These are phyloP conservation scores for Notamacropus eugenii DNA, from an alignment of 2,797 vertebrate genomes.

Conservation along the genomic window DNA sequence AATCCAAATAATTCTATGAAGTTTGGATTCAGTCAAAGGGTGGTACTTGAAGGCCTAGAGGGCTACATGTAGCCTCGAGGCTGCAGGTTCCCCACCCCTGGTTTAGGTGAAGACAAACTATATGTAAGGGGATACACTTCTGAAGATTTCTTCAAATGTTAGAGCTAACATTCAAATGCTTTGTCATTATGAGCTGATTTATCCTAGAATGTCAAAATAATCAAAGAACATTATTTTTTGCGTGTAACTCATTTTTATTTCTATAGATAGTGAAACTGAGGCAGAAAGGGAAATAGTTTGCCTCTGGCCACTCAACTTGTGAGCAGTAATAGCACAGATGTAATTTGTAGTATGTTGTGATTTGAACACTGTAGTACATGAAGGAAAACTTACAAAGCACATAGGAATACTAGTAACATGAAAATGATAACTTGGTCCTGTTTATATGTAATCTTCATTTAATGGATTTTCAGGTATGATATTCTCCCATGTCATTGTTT, in stretches of 20 bases:
- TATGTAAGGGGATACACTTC: background rate
- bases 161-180: background rate
- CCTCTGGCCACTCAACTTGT: background rate
- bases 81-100: too few relatives aligned
- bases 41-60: too few relatives aligned
- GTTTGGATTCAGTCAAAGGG: too few relatives aligned
- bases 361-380: background rate
- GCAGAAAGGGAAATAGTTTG: background rate
- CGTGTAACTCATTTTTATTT: background rate
- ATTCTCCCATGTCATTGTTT: conserved; percentile 11
- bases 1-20: too few relatives aligned
- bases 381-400: background rate
- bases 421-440: background rate
- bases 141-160: background rate
- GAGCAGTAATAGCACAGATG: background rate
- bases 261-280: background rate
- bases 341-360: background rate
- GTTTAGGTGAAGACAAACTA: background rate
- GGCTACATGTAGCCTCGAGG: too few relatives aligned
- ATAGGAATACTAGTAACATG: background rate
- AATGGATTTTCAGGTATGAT: conserved; percentile 3
- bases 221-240: background rate
- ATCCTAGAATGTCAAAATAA: background rate
- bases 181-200: background rate
- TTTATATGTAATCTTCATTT: conserved; percentile 19